These are phyloP conservation scores for Piscicola geometra DNA, from an alignment of 2,888 invertebrate species.

Conservation along the genomic window DNA sequence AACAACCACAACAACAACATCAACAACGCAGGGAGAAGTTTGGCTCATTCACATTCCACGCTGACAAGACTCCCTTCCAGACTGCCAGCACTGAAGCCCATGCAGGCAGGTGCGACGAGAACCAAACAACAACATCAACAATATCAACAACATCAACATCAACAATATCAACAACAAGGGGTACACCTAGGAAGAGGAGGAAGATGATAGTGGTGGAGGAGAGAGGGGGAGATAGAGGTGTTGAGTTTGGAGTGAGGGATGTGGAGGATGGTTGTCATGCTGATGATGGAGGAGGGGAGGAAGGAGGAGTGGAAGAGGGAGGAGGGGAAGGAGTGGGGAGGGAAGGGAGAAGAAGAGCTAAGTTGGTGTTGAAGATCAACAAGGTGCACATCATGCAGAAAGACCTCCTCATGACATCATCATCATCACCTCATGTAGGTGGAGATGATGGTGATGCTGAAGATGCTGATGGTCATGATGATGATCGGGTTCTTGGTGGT, in stretches of 20 bases:
- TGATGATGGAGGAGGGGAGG: not conserved
- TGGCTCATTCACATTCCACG: constrained; percentile 70
- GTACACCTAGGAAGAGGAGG: not conserved
- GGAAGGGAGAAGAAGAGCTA: not conserved
- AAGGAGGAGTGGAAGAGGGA: not conserved
- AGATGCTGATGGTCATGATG: not conserved
- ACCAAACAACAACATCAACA: not conserved
- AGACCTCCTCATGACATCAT: not conserved
- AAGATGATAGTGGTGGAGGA: not conserved
- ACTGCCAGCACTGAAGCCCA: constrained; percentile 4
- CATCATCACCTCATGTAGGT: not conserved
- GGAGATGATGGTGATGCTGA: constrained; percentile 1
- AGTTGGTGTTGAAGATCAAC: constrained; percentile 28
- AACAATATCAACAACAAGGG: too few relatives aligned
- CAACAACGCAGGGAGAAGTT: constrained; percentile 64
- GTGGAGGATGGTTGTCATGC: too few relatives aligned
- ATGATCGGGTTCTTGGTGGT: too few relatives aligned
- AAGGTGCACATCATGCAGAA: constrained; percentile 16
- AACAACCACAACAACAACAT: not conserved
- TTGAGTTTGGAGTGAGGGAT: not conserved
- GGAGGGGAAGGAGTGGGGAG: not conserved
- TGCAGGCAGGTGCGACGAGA: too few relatives aligned
- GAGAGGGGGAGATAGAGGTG: not conserved
- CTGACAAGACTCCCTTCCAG: constrained; percentile 66
- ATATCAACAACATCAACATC: too few relatives aligned